Evolutionary conservation across 2,888 invertebrate genomes (phyloP).

Genomic region (Formica aserva): DNA sequence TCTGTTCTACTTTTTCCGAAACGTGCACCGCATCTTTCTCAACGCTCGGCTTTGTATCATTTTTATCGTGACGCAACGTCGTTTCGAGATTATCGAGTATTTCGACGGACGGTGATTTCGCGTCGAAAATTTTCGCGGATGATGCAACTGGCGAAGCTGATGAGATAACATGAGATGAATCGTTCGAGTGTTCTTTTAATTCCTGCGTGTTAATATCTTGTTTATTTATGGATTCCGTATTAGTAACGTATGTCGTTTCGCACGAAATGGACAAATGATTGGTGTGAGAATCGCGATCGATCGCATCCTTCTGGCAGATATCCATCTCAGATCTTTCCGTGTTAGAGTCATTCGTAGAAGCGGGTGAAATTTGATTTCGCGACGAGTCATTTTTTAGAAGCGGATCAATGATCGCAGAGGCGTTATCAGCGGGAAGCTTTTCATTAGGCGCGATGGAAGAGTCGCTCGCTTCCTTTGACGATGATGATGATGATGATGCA

Average conservation of each 20-base stretch:
- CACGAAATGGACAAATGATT: background rate
- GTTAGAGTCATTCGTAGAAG: background rate
- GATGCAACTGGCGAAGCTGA: background rate
- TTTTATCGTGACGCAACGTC: conserved; percentile 35
- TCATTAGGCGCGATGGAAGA: conserved; percentile 59
- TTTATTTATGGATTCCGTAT: background rate
- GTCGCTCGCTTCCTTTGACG: conserved; percentile 58
- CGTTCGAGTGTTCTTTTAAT: background rate
- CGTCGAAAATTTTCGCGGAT: background rate
- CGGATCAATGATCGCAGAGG: conserved; percentile 37
- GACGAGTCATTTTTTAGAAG: conserved; percentile 18
- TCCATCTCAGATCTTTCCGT: background rate
- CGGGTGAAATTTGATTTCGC: conserved; percentile 47
- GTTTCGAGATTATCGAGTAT: conserved; percentile 35
- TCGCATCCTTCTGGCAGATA: background rate
- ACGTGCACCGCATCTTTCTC: conserved; percentile 58
- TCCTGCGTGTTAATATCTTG: conserved; percentile 10
- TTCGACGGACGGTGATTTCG: conserved; percentile 29
- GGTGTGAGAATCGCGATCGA: background rate
- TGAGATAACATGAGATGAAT: conserved; percentile 1
- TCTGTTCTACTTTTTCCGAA: conserved; percentile 70
- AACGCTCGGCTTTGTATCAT: conserved; percentile 31
- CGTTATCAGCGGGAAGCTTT: conserved; percentile 47
- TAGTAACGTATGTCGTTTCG: conserved; percentile 7
- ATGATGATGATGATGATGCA: conserved; percentile 12